Conservation (phyloP, 2,113 vertebrate genomes). For the Salvelinus fontinalis region DNA sequence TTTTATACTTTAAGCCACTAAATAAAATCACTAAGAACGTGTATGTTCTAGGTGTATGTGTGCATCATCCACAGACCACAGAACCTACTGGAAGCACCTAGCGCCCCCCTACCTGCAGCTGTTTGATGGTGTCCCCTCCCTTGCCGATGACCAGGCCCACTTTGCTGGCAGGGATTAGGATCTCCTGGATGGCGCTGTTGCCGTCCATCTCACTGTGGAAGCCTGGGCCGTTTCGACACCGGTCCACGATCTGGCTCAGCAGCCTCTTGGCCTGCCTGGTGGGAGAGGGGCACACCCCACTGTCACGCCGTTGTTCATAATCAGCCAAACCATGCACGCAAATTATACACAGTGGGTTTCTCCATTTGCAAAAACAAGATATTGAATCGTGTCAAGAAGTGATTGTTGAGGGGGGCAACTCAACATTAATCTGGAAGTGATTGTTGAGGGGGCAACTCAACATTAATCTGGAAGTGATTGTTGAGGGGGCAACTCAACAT, state of each 20-base stretch:
- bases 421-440: no score
- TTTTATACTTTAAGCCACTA: no score
- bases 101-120: slow-evolving; percentile 83
- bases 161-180: slow-evolving; percentile 96
- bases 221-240: slow-evolving; percentile 95
- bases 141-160: slow-evolving; percentile 98
- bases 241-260: slow-evolving; percentile 94
- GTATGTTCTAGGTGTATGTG: neutral
- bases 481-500: no score
- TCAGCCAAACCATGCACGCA: neutral
- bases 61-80: neutral
- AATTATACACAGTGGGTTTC: no score
- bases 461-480: no score
- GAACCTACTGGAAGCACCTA: neutral
- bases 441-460: no score
- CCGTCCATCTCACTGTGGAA: slow-evolving; percentile 90
- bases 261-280: slow-evolving; percentile 94
- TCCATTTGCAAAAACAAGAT: no score
- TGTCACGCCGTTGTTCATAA: neutral
- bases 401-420: no score
- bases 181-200: slow-evolving; percentile 91
- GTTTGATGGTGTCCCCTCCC: slow-evolving; percentile 98
- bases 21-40: neutral
- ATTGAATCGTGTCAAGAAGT: no score
- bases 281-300: slow-evolving; percentile 42